A percentile compares a stretch with the other conserved stretches of the same genome.
phyloP scores from a whole-genome alignment of 2,797 vertebrate species.

The Corythornis leucogaster region DNA sequence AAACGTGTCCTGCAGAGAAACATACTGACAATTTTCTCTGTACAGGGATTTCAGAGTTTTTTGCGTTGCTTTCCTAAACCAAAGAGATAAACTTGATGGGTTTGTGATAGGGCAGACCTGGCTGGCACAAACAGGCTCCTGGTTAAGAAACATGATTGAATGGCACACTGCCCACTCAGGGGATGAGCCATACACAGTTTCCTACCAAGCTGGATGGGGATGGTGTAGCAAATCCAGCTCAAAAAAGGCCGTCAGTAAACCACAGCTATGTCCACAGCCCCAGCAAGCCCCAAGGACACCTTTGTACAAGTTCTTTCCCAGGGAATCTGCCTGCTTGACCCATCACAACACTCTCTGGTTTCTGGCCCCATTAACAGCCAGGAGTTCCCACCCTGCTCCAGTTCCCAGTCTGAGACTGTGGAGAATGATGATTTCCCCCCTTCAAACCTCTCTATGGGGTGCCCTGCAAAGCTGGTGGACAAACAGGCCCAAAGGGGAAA shows the following conservation, averaged over 20 bases:
- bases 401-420: rapidly evolving
- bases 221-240: background rate
- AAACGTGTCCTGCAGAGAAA: background rate
- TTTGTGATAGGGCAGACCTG: background rate
- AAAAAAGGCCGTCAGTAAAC: background rate
- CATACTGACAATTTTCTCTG: background rate
- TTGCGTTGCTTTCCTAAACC: background rate
- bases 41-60: background rate
- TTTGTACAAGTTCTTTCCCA: background rate
- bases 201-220: background rate
- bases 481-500: background rate
- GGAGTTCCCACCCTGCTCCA: background rate
- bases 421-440: rapidly evolving
- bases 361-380: background rate
- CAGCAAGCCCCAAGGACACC: background rate
- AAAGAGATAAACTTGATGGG: background rate
- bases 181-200: background rate
- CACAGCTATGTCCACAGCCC: background rate
- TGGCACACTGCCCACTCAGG: rapidly evolving
- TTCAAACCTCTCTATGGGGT: background rate
- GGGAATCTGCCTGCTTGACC: background rate
- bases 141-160: background rate
- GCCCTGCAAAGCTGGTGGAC: background rate
- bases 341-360: background rate
- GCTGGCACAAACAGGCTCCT: background rate